phyloP scores from a whole-genome alignment of 2,888 invertebrate species.

The Drosophila rellima region DNA sequence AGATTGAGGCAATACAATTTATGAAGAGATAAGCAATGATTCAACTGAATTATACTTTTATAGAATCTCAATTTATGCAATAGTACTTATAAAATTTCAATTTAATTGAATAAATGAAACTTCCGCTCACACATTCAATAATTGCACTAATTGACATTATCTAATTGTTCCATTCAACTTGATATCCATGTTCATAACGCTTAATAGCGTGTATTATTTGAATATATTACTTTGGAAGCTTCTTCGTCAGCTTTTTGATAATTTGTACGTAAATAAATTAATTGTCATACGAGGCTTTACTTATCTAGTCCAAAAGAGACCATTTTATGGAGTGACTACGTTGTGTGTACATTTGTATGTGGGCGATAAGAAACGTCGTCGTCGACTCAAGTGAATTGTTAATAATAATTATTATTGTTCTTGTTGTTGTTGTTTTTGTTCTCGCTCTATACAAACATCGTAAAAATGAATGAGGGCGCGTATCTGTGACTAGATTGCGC shows the following conservation, averaged over 20 bases:
- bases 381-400: slow-evolving; percentile 22
- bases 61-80: neutral
- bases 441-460: slow-evolving; percentile 36
- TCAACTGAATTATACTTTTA: neutral
- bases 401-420: slow-evolving; percentile 14
- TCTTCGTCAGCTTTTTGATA: slow-evolving; percentile 42
- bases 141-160: slow-evolving; percentile 13
- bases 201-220: slow-evolving; percentile 11
- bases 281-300: slow-evolving; percentile 45
- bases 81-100: neutral
- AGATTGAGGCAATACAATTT: slow-evolving; percentile 23
- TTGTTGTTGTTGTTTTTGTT: slow-evolving; percentile 11
- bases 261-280: slow-evolving; percentile 60
- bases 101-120: slow-evolving; percentile 1
- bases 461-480: slow-evolving; percentile 40
- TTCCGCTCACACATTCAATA: slow-evolving; percentile 2
- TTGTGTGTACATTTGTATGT: neutral
- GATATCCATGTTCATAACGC: neutral
- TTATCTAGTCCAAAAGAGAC: slow-evolving; percentile 33
- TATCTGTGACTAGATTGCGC: slow-evolving; percentile 38
- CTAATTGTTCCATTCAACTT: neutral
- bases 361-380: slow-evolving; percentile 43
- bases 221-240: slow-evolving; percentile 17
- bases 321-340: slow-evolving; percentile 17
- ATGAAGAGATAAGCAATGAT: slow-evolving; percentile 39